Evolutionary conservation across 2,797 vertebrate species (phyloP).

Genomic region (Babyrousa celebensis): DNA sequence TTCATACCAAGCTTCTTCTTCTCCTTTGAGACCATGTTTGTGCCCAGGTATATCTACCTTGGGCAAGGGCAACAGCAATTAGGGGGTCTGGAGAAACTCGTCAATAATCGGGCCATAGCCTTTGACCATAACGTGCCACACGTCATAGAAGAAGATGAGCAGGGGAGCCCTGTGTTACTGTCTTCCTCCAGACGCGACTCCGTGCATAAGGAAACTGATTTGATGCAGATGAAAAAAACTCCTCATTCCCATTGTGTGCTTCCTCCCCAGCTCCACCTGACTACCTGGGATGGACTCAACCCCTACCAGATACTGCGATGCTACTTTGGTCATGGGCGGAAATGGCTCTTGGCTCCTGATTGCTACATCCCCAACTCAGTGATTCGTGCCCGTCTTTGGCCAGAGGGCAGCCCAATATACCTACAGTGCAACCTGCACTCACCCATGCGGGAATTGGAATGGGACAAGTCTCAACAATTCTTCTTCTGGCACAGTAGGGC

Average conservation of each 20-base stretch:
- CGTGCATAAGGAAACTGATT: background rate
- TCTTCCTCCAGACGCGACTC: slow-evolving; percentile 61
- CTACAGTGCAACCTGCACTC: slow-evolving; percentile 75
- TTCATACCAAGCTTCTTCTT: slow-evolving; percentile 86
- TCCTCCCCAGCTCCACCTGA: slow-evolving; percentile 79
- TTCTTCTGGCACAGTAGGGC: slow-evolving; percentile 71
- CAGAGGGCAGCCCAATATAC: slow-evolving; percentile 77
- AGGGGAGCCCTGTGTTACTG: slow-evolving; percentile 79
- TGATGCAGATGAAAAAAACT: fast-evolving
- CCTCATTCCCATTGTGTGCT: background rate
- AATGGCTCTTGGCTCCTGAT: slow-evolving; percentile 85
- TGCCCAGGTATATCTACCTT: slow-evolving; percentile 90
- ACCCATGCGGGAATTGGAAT: background rate
- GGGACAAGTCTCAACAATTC: slow-evolving; percentile 58
- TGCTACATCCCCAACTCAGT: slow-evolving; percentile 88
- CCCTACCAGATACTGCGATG: slow-evolving; percentile 67
- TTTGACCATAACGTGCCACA: slow-evolving; percentile 80
- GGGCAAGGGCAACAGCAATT: slow-evolving; percentile 80
- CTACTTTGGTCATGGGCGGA: slow-evolving; percentile 75
- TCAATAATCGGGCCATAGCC: slow-evolving; percentile 83
- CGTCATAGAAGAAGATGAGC: slow-evolving; percentile 78
- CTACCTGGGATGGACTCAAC: slow-evolving; percentile 79
- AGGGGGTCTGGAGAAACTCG: slow-evolving; percentile 71
- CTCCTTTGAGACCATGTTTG: slow-evolving; percentile 83
- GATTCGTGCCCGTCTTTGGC: slow-evolving; percentile 87